Conservation (phyloP, 2,113 vertebrate genomes). For the Galeopterus variegatus region DNA sequence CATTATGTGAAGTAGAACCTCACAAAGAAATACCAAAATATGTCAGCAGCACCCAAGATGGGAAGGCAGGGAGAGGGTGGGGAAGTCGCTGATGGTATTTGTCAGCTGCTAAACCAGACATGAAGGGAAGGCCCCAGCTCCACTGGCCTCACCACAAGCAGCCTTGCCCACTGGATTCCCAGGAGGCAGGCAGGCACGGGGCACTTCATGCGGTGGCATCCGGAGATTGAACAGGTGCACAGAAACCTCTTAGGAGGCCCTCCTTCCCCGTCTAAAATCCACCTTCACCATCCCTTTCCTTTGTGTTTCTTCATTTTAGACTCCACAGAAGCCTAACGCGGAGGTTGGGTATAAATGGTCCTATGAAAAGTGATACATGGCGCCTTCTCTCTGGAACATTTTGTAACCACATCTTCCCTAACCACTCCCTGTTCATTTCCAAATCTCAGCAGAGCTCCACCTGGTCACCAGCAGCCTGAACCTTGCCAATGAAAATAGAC, state of each 20-base stretch:
- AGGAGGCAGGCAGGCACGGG: background rate
- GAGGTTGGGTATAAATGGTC: background rate
- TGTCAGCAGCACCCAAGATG: conserved; percentile 82
- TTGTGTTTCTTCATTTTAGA: background rate
- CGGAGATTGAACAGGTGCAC: background rate
- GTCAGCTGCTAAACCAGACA: conserved; percentile 87
- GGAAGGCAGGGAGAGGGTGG: conserved; percentile 52
- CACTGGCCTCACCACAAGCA: background rate
- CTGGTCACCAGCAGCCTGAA: background rate
- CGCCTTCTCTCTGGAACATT: conserved; percentile 26
- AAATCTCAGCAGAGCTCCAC: background rate
- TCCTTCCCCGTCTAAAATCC: background rate
- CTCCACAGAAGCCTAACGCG: background rate
- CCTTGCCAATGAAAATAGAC: conserved; percentile 9
- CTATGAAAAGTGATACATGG: background rate
- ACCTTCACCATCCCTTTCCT: background rate
- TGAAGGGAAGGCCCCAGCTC: background rate
- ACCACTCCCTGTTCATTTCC: background rate
- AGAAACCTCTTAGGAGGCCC: too few species aligned
- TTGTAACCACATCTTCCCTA: background rate
- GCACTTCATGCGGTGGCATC: background rate
- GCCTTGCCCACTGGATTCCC: background rate
- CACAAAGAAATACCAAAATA: conserved; percentile 85
- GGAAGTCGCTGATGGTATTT: conserved; percentile 76
- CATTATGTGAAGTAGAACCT: conserved; percentile 88